A percentile compares a stretch with the other conserved stretches of the same genome.
These are phyloP conservation scores for Mungos mungo DNA, from an alignment of 2,113 vertebrate species.

Conservation along the genomic window DNA sequence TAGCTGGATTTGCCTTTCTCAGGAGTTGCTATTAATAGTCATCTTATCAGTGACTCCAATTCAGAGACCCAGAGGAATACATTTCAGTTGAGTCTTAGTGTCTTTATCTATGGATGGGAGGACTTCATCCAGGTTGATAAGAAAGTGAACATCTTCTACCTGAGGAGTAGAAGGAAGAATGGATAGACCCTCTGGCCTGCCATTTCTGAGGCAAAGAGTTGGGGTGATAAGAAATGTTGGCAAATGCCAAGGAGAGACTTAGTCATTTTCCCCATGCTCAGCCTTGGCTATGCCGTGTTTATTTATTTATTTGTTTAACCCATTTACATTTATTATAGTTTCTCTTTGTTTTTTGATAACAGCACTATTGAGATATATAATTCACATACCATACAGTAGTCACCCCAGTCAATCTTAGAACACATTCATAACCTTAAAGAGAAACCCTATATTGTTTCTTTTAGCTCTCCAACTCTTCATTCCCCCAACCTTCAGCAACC, in stretches of 20 bases:
- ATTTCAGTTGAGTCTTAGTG: neutral
- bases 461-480: neutral
- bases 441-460: neutral
- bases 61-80: neutral
- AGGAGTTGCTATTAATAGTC: neutral
- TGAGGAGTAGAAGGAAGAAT: neutral
- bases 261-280: neutral
- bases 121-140: neutral
- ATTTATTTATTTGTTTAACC: neutral
- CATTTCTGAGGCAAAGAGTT: neutral
- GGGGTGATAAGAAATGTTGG: neutral
- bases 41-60: neutral
- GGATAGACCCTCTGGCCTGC: neutral
- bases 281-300: neutral
- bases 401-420: neutral
- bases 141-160: neutral
- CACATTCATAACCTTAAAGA: neutral
- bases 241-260: neutral
- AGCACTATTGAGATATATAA: neutral
- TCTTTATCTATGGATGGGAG: neutral
- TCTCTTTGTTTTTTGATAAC: neutral
- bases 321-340: neutral
- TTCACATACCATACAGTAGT: neutral
- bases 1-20: neutral
- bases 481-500: neutral